phyloP scores from a whole-genome alignment of 2,113 vertebrate species.

The Phylloscopus trochilus region DNA sequence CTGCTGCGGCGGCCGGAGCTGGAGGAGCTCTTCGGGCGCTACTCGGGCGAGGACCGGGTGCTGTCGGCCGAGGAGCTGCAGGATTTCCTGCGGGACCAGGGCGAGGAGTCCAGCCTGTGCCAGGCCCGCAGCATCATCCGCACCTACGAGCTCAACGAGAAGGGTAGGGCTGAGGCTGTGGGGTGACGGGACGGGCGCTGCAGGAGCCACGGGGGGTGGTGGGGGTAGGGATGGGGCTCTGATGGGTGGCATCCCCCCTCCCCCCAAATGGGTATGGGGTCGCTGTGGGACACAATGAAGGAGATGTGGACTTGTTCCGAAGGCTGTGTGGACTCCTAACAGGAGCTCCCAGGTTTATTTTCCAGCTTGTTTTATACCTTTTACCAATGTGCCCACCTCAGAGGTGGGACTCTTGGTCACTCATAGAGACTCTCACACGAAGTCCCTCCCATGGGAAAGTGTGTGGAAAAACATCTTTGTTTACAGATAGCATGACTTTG shows the following conservation, averaged over 20 bases:
- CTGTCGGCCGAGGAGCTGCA: constrained; percentile 84
- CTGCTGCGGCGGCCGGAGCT: constrained; percentile 90
- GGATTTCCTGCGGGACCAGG: constrained; percentile 90
- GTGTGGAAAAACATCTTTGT: too few relatives aligned
- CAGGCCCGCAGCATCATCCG: constrained; percentile 79
- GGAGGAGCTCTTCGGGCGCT: constrained; percentile 84
- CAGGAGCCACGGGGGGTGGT: rapidly evolving
- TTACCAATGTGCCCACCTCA: too few relatives aligned
- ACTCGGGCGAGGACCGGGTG: constrained; percentile 84
- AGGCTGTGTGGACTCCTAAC: too few relatives aligned
- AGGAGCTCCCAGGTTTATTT: too few relatives aligned
- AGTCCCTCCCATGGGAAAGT: too few relatives aligned
- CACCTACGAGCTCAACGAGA: constrained; percentile 87
- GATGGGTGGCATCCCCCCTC: not conserved
- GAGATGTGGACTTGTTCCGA: too few relatives aligned
- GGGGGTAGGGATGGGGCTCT: not conserved
- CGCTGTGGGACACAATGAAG: too few relatives aligned
- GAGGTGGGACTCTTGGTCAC: too few relatives aligned
- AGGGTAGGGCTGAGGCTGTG: constrained; percentile 70
- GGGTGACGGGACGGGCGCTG: rapidly evolving
- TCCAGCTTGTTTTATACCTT: too few relatives aligned
- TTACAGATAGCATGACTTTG: too few relatives aligned
- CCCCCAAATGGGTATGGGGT: rapidly evolving
- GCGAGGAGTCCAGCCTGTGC: constrained; percentile 79
- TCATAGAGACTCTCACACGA: too few relatives aligned